These are phyloP conservation scores for Carposina sasakii DNA, from an alignment of 1,140 invertebrate genomes.

Conservation along the genomic window DNA sequence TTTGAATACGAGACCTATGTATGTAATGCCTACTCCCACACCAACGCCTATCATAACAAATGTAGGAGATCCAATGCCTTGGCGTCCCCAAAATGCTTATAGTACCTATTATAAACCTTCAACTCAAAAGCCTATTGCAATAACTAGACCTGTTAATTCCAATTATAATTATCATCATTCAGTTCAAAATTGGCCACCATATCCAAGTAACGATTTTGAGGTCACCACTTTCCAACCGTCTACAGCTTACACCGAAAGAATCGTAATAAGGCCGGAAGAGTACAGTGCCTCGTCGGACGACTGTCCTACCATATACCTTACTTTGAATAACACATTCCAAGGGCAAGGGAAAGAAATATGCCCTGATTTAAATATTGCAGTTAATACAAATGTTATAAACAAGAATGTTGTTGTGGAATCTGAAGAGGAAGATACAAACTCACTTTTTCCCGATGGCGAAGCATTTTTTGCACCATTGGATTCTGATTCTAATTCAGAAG, in stretches of 20 bases:
- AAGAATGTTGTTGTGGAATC: constrained; percentile 60
- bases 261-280: constrained; percentile 61
- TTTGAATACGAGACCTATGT: constrained; percentile 35
- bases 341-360: constrained; percentile 62
- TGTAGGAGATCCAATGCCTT: constrained; percentile 53
- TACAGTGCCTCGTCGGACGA: constrained; percentile 53
- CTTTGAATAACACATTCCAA: constrained; percentile 65
- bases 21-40: constrained; percentile 45
- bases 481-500: constrained; percentile 34
- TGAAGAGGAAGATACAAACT: constrained; percentile 47
- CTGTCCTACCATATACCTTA: constrained; percentile 60
- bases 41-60: constrained; percentile 64
- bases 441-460: constrained; percentile 41
- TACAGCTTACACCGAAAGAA: constrained; percentile 54
- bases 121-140: constrained; percentile 38
- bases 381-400: constrained; percentile 63
- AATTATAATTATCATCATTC: constrained; percentile 42
- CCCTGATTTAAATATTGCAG: constrained; percentile 65
- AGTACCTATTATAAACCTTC: constrained; percentile 30
- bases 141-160: constrained; percentile 37
- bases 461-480: constrained; percentile 45
- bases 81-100: constrained; percentile 33
- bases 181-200: constrained; percentile 32
- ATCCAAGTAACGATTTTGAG: constrained; percentile 39
- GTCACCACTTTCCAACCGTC: constrained; percentile 53